phyloP scores from a whole-genome alignment of 2,113 vertebrate species.

The Sturnira hondurensis region DNA sequence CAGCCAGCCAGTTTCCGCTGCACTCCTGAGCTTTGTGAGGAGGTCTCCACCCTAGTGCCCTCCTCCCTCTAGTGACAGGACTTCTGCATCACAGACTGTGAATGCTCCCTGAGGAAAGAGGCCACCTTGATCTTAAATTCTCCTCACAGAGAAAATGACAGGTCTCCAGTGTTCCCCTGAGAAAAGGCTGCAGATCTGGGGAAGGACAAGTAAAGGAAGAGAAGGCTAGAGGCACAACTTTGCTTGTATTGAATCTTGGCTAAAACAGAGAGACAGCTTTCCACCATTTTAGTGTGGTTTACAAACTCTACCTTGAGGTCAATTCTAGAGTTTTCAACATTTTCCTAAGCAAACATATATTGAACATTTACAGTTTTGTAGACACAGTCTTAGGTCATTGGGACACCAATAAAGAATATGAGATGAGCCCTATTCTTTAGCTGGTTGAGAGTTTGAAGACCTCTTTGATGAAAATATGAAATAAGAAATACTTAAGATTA shows the following conservation, averaged over 20 bases:
- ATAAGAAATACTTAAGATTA: not conserved
- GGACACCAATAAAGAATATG: not conserved
- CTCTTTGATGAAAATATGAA: not conserved
- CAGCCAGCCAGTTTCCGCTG: not conserved
- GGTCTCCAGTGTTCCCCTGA: not conserved
- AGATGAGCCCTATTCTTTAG: not conserved
- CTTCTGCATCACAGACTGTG: not conserved
- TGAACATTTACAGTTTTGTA: not conserved
- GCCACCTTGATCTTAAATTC: not conserved
- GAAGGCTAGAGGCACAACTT: not conserved
- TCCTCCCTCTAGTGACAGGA: not conserved
- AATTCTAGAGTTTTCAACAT: not conserved
- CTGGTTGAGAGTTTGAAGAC: not conserved
- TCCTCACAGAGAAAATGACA: not conserved
- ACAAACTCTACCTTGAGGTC: not conserved
- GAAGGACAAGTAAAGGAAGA: not conserved
- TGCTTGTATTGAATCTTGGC: not conserved
- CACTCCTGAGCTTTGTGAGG: not conserved
- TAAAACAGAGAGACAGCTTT: not conserved
- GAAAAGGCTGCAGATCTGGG: not conserved
- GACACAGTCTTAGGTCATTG: not conserved
- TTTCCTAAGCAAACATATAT: not conserved
- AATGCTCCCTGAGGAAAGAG: not conserved
- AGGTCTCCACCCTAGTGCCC: fast-evolving
- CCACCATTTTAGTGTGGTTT: not conserved